Base-by-base conservation (phyloP, 2,113 vertebrate species). In the Mesitornis unicolor region DNA sequence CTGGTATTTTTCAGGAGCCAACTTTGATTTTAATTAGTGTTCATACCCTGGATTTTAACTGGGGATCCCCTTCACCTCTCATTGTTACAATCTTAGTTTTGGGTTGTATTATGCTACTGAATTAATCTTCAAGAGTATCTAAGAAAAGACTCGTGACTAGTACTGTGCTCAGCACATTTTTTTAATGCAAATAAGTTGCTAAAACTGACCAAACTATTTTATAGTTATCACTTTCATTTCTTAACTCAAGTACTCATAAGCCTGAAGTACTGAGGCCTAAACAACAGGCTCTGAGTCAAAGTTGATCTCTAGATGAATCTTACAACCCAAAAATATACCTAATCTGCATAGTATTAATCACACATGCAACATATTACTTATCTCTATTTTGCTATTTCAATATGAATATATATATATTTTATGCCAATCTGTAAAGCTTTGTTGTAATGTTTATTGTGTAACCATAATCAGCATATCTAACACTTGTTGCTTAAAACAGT, bases 161-260 rank as follows among this genome's bases (percentile, higher is more conserved):
- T 78, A 21, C 19, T 38, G 9, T 69, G 57, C 6, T 50, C 28
- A 33, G 6, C 0, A 0, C 9, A 35, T 8, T 4, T 53, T 65
- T 43, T 87, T 56, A 7, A 33, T n/a, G 14, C 50, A 48, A 61
- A 2, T 54, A 80, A n/a, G 28, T 42, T 57, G 67, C 60, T 78
- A 21, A 91, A 81, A 65, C 25, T 18, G 42, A 45, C 12, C 31
- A 74, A 81, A 70, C 7, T 7, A 50, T 67, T 93, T 77, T 33
- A 25, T 19, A 87, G 36, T 28, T 87, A 36, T 11, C 9, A 12
- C 28, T 77, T 91, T 14, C 6, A 38, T 5, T 87, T 90, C 63
- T 51, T 43, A 80, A 40, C 15, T 64, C 43, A 63, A 65, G 48
- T 31, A 64, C n/a, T 67, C 21, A 17, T 31, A 59, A 67, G 13